Conservation (phyloP, 2,888 invertebrate species). For the Rhodophaea formosa region DNA sequence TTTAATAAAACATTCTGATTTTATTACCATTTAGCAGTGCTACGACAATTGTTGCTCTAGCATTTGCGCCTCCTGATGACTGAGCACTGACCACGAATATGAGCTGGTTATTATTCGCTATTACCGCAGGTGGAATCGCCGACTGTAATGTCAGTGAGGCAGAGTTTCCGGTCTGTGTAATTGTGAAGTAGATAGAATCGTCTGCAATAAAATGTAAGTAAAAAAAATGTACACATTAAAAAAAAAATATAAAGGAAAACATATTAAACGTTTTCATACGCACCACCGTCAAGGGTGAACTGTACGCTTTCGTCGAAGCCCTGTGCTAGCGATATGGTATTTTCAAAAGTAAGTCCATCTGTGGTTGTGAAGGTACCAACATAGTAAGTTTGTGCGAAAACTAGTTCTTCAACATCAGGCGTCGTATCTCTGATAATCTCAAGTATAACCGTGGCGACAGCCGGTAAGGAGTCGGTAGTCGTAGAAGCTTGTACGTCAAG, state of each 20-base stretch:
- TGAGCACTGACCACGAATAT: conserved; percentile 35
- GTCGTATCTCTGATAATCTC: conserved; percentile 26
- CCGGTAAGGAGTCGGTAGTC: background rate
- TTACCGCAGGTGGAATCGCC: conserved; percentile 33
- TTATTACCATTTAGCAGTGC: conserved; percentile 30
- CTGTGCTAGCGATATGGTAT: conserved; percentile 10
- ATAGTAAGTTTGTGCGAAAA: conserved; percentile 34
- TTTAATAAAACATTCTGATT: background rate
- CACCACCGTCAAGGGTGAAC: conserved; percentile 1
- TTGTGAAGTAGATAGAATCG: conserved; percentile 36
- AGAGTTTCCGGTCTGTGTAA: conserved; percentile 25
- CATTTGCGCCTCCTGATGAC: conserved; percentile 24
- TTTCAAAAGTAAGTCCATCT: conserved; percentile 7
- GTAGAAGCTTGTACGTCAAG: background rate
- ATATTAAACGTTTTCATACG: background rate
- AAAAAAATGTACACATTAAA: no score
- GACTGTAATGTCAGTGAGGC: conserved; percentile 23
- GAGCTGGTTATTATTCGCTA: conserved; percentile 37
- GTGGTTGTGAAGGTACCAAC: conserved; percentile 19
- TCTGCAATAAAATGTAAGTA: conserved; percentile 39
- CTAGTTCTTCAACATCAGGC: conserved; percentile 7
- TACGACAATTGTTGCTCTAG: conserved; percentile 35
- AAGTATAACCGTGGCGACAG: background rate
- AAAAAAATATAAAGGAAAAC: conserved; percentile 8
- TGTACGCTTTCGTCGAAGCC: conserved; percentile 18